Evolutionary conservation across 2,797 vertebrate genomes (phyloP).

Genomic region (Lepidocolaptes lacrymiger): DNA sequence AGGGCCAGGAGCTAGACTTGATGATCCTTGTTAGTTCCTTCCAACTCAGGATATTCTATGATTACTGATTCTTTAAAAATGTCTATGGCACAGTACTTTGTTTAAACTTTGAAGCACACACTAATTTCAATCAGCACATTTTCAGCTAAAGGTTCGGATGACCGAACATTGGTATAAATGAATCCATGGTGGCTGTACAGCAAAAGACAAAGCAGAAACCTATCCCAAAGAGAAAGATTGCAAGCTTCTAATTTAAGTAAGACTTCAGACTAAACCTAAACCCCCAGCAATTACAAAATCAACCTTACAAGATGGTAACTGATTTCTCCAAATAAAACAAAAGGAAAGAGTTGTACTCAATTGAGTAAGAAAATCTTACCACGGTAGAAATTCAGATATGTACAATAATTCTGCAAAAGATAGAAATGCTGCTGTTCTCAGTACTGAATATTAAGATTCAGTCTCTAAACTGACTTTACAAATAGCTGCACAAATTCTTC

Average conservation of each 20-base stretch:
- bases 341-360: not conserved
- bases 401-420: not conserved
- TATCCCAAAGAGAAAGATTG: not conserved
- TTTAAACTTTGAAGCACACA: not conserved
- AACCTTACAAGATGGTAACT: not conserved
- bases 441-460: constrained; percentile 1
- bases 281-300: not conserved
- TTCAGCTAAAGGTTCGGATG: not conserved
- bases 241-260: not conserved
- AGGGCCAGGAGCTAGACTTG: rapidly evolving
- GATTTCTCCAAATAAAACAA: not conserved
- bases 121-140: not conserved
- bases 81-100: not conserved
- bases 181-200: not conserved
- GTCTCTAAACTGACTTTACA: not conserved
- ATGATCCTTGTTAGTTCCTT: not conserved
- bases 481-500: not conserved
- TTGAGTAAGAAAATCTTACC: not conserved
- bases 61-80: not conserved
- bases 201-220: not conserved
- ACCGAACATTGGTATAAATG: not conserved
- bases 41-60: not conserved
- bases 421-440: constrained; percentile 22
- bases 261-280: not conserved
- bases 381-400: not conserved